Evolutionary conservation across 2,113 vertebrate genomes (phyloP).

Genomic region (Cygnus atratus): DNA sequence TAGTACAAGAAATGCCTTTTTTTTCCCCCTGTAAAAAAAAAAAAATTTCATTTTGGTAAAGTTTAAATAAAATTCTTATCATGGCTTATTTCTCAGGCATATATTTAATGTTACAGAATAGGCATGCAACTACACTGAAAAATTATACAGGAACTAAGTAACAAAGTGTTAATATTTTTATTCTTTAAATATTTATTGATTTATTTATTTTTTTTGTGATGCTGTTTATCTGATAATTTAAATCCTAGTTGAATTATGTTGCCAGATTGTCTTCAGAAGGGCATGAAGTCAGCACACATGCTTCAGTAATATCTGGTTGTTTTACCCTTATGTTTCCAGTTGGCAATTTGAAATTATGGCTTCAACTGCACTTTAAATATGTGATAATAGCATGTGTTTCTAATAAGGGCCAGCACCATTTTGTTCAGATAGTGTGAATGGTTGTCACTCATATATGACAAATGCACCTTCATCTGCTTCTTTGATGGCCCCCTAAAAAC

Average conservation of each 20-base stretch:
- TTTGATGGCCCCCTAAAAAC: conserved; percentile 85
- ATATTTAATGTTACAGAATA: background rate
- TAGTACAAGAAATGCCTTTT: background rate
- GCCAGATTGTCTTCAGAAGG: conserved; percentile 84
- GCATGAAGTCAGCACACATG: conserved; percentile 86
- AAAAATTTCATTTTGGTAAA: background rate
- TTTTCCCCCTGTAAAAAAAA: no score
- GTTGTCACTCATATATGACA: conserved; percentile 89
- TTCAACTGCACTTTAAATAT: conserved; percentile 88
- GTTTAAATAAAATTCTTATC: background rate
- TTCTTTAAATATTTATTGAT: conserved; percentile 35
- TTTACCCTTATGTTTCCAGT: conserved; percentile 86
- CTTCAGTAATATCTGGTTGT: conserved; percentile 85
- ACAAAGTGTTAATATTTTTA: background rate
- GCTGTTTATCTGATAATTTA: conserved; percentile 75
- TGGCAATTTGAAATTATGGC: conserved; percentile 88
- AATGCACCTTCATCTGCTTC: conserved; percentile 85
- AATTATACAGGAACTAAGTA: conserved; percentile 23
- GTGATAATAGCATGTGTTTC: conserved; percentile 88
- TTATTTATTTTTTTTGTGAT: conserved; percentile 33
- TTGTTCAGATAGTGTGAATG: conserved; percentile 83
- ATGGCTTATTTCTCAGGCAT: background rate
- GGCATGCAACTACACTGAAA: conserved; percentile 5
- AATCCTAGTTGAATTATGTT: conserved; percentile 81
- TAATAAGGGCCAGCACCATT: conserved; percentile 85